Evolutionary conservation across 2,888 invertebrate species (phyloP).

Genomic region (Nycteola revayana): DNA sequence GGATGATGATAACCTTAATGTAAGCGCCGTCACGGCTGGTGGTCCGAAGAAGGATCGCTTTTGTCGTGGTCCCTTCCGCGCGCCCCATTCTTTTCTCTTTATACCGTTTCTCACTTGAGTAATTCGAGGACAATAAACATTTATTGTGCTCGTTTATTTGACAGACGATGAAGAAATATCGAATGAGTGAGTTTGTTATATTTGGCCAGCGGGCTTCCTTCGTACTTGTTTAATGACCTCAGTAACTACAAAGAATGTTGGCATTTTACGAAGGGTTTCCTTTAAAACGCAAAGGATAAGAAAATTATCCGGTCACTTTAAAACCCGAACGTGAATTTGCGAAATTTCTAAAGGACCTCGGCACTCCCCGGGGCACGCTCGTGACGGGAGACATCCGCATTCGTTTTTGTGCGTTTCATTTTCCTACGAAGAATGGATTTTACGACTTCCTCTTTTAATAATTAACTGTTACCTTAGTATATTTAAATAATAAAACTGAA

Average conservation of each 20-base stretch:
- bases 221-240: slow-evolving; percentile 55
- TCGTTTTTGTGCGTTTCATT: slow-evolving; percentile 63
- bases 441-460: slow-evolving; percentile 61
- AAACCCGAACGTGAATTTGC: slow-evolving; percentile 54
- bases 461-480: slow-evolving; percentile 51
- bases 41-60: slow-evolving; percentile 78
- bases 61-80: slow-evolving; percentile 76
- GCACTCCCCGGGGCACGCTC: slow-evolving; percentile 43
- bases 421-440: slow-evolving; percentile 59
- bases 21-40: slow-evolving; percentile 79
- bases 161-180: slow-evolving; percentile 76
- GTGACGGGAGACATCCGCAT: slow-evolving; percentile 54
- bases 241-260: slow-evolving; percentile 42
- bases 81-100: slow-evolving; percentile 76
- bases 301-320: slow-evolving; percentile 54
- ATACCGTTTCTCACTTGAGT: slow-evolving; percentile 79
- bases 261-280: slow-evolving; percentile 34
- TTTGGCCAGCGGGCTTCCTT: slow-evolving; percentile 43
- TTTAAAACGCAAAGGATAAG: slow-evolving; percentile 43
- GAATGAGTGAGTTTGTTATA: slow-evolving; percentile 68
- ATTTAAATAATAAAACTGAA: slow-evolving; percentile 29
- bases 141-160: slow-evolving; percentile 78
- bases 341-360: slow-evolving; percentile 52
- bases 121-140: slow-evolving; percentile 80
- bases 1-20: slow-evolving; percentile 80